These are phyloP conservation scores for Lophius piscatorius DNA, from an alignment of 2,113 vertebrate genomes.

Conservation along the genomic window DNA sequence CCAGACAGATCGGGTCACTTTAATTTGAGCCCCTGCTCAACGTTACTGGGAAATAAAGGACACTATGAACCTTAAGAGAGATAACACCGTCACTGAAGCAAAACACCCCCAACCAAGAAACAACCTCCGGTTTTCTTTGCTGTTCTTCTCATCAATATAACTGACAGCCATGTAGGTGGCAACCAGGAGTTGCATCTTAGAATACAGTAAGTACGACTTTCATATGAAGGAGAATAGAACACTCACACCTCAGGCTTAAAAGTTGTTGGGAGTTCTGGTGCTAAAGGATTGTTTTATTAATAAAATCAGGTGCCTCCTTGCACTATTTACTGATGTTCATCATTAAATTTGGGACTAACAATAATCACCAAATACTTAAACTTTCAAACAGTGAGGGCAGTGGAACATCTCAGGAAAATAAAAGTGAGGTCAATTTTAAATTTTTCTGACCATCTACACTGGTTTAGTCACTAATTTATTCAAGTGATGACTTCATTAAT, in stretches of 20 bases:
- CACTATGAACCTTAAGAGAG: conserved; percentile 1
- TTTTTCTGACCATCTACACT: no score
- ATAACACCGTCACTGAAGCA: not conserved
- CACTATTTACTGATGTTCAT: not conserved
- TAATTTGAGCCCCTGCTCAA: conserved; percentile 1
- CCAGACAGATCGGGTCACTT: conserved; percentile 32
- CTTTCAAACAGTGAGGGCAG: conserved; percentile 6
- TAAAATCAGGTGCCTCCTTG: conserved; percentile 39
- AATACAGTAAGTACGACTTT: no score
- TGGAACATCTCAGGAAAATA: conserved; percentile 7
- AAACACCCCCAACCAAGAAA: conserved; percentile 1
- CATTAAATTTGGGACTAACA: not conserved
- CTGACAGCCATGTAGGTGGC: no score
- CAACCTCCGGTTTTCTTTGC: no score
- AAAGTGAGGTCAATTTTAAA: no score
- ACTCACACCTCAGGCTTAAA: no score
- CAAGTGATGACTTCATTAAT: not conserved
- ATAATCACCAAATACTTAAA: conserved; percentile 1
- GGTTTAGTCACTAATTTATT: not conserved
- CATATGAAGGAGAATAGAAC: no score
- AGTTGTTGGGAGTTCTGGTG: no score
- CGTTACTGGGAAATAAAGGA: conserved; percentile 17
- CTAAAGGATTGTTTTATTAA: no score
- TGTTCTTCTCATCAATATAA: no score
- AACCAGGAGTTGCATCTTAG: no score